Percentiles rank a stretch among this genome's conserved stretches.
Evolutionary conservation across 2,113 vertebrate genomes (phyloP).

Genomic region (Abramis brama): DNA sequence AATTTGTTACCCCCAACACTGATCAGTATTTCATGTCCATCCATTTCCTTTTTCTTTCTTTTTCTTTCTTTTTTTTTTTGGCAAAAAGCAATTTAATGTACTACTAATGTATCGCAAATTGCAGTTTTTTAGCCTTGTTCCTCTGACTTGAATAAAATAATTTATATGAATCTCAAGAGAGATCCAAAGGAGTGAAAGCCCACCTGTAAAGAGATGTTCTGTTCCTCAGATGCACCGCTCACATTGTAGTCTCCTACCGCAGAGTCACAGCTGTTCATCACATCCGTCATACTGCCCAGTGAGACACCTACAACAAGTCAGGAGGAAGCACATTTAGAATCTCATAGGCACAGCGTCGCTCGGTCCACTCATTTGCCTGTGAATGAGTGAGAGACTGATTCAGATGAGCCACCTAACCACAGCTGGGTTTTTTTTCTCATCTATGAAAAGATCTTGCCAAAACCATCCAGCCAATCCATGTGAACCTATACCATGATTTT

Average conservation of each 20-base stretch:
- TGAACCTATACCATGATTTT: not conserved
- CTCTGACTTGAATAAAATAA: not conserved
- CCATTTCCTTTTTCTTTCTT: not conserved
- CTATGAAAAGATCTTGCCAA: conserved; percentile 36
- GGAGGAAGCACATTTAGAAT: conserved; percentile 29
- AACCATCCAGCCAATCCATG: conserved; percentile 24
- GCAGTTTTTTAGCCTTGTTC: not conserved
- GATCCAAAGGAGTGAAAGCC: not conserved
- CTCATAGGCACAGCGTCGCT: conserved; percentile 19
- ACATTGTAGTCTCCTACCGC: conserved; percentile 77
- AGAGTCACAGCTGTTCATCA: conserved; percentile 82
- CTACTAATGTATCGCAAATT: not conserved
- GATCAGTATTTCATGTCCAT: not conserved
- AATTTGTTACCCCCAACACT: no score
- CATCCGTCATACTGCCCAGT: conserved; percentile 80
- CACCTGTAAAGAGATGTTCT: conserved; percentile 80
- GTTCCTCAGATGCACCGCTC: conserved; percentile 72
- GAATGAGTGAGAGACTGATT: conserved; percentile 46
- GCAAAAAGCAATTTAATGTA: not conserved
- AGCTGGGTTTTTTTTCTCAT: conserved; percentile 43
- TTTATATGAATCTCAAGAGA: not conserved
- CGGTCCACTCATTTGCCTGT: conserved; percentile 52
- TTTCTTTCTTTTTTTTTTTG: not conserved
- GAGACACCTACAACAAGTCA: conserved; percentile 47
- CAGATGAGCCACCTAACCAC: conserved; percentile 49